Evolutionary conservation across 2,113 vertebrate genomes (phyloP), one percentile per base, ranked within the genome.

Genomic region (Columba livia): DNA sequence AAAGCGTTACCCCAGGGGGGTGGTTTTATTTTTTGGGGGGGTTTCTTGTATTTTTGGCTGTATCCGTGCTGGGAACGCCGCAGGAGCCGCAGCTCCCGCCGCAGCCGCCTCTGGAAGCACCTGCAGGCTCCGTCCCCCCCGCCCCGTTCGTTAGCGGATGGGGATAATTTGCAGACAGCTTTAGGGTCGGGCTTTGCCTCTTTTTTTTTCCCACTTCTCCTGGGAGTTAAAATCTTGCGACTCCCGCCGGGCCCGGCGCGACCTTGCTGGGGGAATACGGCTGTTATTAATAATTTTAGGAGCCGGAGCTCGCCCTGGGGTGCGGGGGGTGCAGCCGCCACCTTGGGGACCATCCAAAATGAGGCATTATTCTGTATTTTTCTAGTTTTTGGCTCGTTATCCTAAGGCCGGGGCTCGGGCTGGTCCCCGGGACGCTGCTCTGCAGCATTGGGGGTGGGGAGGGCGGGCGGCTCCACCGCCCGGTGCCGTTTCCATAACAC

Each of bases 401-500:
- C 21, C 21, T 16, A 14, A 10, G 47, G 13, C 14, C 44, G 26
- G 29, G 36, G 79, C 65, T 12, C 2, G 57, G 58, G 18, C 36
- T 17, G 21, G 36, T 12, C 78, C 77, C 47, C 9, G 19, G 28
- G 8, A 5, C 32, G 53, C 79, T 54, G 48, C 84, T 62, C 61
- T 54, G 90, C 85, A 71, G 50, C 84, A 58, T 40, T 95, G 95
- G 91, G 94, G 95, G 91, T 57, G 94, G 92, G 96, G 78, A 82
- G 15, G 71, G 84, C 56, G 42, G 42, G 42, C 42, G 42, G 42
- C 42, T 44, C 42, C 42, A 44, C 15, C 42, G 16, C 42, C 87
- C 81, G 38, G 78, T 79, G 96, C 94, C 93, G 94, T 96, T 96
- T 97, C 94, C 96, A 97, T 96, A 96, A 89, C 96, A 94, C 85